Conservation (phyloP, 2,797 vertebrate species). For the Catharus ustulatus region DNA sequence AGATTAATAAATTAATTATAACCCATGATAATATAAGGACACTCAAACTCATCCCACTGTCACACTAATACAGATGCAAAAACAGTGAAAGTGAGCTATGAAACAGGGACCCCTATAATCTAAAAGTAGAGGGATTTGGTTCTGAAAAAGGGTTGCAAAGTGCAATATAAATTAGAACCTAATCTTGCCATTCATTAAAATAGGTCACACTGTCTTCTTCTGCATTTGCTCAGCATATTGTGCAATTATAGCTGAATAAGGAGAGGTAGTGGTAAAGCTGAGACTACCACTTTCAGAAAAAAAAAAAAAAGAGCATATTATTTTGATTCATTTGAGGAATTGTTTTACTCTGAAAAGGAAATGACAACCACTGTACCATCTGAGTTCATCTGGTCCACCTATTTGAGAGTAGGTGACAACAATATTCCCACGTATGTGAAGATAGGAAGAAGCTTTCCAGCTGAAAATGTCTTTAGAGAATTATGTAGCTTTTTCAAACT, state of each 20-base stretch:
- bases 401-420: neutral
- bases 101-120: neutral
- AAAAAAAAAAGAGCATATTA: neutral
- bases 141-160: neutral
- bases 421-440: neutral
- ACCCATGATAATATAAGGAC: neutral
- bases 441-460: neutral
- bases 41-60: neutral
- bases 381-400: neutral
- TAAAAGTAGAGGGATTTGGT: neutral
- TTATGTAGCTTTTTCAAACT: neutral
- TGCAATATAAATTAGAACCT: neutral
- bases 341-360: neutral
- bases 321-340: neutral
- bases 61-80: neutral
- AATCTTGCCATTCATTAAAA: neutral
- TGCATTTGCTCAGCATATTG: neutral
- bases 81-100: neutral
- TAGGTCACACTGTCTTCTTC: neutral
- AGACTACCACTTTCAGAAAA: neutral
- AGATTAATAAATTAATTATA: conserved; percentile 23
- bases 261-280: neutral
- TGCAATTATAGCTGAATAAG: neutral
- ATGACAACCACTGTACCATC: neutral
- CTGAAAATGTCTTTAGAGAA: neutral